Evolutionary conservation across 2,113 vertebrate genomes (phyloP).

Genomic region (Procapra przewalskii): DNA sequence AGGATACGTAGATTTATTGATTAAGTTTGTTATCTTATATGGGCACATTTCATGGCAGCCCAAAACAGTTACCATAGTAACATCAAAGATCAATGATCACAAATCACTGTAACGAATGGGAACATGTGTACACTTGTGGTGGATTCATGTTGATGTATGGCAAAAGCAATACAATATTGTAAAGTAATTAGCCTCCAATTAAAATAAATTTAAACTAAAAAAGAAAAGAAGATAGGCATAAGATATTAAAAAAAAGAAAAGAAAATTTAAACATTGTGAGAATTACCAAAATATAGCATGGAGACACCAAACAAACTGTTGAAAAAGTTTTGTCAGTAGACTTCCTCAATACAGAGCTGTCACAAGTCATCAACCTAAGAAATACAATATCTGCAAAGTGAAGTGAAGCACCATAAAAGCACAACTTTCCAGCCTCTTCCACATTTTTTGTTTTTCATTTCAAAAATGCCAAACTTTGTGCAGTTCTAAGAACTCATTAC

Average conservation of each 20-base stretch:
- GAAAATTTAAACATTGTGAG: neutral
- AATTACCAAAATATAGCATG: neutral
- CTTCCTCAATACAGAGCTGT: neutral
- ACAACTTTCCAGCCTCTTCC: neutral
- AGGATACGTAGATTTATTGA: neutral
- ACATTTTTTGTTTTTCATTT: neutral
- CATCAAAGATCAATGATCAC: neutral
- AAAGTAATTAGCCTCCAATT: too few relatives aligned
- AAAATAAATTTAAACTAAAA: too few relatives aligned
- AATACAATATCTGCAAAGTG: neutral
- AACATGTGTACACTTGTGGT: too few relatives aligned
- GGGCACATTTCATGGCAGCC: neutral
- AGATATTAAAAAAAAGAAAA: too few relatives aligned
- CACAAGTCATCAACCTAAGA: neutral
- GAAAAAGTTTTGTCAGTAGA: neutral
- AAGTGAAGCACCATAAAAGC: neutral
- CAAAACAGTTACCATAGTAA: neutral
- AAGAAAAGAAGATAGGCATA: too few relatives aligned
- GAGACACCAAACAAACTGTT: neutral
- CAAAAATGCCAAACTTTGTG: neutral
- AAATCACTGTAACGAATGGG: too few relatives aligned
- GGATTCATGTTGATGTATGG: too few relatives aligned
- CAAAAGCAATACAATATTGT: too few relatives aligned
- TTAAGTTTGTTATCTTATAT: neutral
- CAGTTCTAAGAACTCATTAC: neutral